phyloP scores from a whole-genome alignment of 92 coral and sea anemone species.

The Zoanthus sociatus region DNA sequence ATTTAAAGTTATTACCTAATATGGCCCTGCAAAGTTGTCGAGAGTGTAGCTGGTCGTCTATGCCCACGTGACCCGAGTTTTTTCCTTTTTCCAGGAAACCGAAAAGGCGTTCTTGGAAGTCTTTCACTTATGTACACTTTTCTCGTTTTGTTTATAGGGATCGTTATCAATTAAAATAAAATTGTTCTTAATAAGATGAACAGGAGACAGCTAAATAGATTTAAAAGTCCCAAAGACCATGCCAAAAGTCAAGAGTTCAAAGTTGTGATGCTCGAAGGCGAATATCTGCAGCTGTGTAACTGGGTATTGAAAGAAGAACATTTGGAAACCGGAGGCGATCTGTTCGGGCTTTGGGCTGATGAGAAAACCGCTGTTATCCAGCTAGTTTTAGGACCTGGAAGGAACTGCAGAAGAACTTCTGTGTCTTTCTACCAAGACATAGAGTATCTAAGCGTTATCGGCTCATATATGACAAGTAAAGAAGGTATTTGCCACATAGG shows the following conservation, averaged over 20 bases:
- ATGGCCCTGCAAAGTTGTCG: too few species aligned
- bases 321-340: conserved; percentile 52
- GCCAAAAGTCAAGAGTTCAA: background rate
- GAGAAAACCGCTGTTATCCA: conserved; percentile 48
- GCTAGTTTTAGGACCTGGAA: conserved; percentile 44
- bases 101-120: too few species aligned
- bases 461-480: conserved; percentile 19
- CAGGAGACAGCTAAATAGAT: too few species aligned
- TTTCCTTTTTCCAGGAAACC: too few species aligned
- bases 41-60: too few species aligned
- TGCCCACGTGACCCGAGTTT: too few species aligned
- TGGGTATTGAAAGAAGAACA: conserved; percentile 16
- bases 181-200: too few species aligned
- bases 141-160: too few species aligned
- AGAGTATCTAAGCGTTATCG: conserved; percentile 20
- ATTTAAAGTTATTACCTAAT: too few species aligned
- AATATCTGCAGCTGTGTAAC: conserved; percentile 19
- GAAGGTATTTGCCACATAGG: conserved; percentile 54
- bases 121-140: too few species aligned
- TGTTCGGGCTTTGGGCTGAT: conserved; percentile 54
- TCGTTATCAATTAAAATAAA: too few species aligned
- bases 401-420: conserved; percentile 36
- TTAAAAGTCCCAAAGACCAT: too few species aligned
- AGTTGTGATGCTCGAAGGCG: conserved; percentile 41
- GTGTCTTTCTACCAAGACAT: conserved; percentile 49